These are phyloP conservation scores for Amphimedon queenslandica DNA, from an alignment of 37 sponge, comb jelly and placozoan genomes.

Conservation along the genomic window DNA sequence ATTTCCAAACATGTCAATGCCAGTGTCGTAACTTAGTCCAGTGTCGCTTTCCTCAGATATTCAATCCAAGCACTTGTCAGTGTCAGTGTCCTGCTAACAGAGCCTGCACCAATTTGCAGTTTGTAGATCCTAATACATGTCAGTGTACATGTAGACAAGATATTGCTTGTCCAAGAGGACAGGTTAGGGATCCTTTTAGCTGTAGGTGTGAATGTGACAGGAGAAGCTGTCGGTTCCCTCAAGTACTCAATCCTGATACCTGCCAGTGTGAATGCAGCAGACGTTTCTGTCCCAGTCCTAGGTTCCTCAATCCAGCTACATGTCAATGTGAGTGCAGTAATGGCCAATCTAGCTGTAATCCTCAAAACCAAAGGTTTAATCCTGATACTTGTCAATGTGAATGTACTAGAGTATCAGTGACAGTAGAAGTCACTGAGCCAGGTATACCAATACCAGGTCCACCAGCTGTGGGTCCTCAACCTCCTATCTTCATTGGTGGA, in stretches of 20 bases:
- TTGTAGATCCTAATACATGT: conserved; percentile 12
- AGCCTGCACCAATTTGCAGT: conserved; percentile 2
- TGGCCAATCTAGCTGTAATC: not conserved
- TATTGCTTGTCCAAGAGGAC: conserved; percentile 11
- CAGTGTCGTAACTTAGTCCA: conserved; percentile 8
- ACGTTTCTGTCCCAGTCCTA: conserved; percentile 2
- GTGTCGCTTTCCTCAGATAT: not conserved
- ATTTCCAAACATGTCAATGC: conserved; percentile 32
- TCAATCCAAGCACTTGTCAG: conserved; percentile 9
- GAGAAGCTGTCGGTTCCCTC: conserved; percentile 1
- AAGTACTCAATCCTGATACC: not conserved
- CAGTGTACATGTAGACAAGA: conserved; percentile 9
- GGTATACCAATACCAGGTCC: not conserved
- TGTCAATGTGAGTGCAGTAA: conserved; percentile 29
- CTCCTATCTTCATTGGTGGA: no score
- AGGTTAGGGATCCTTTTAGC: not conserved
- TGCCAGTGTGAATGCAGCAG: conserved; percentile 27
- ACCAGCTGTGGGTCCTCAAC: no score
- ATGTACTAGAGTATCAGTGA: not conserved
- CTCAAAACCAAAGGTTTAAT: not conserved
- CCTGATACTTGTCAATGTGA: not conserved
- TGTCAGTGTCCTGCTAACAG: conserved; percentile 34
- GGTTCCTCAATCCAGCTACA: not conserved
- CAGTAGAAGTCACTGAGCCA: not conserved
- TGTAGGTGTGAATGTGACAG: conserved; percentile 12